These are phyloP conservation scores for Chloropsis hardwickii DNA, from an alignment of 2,113 vertebrate genomes.

Conservation along the genomic window DNA sequence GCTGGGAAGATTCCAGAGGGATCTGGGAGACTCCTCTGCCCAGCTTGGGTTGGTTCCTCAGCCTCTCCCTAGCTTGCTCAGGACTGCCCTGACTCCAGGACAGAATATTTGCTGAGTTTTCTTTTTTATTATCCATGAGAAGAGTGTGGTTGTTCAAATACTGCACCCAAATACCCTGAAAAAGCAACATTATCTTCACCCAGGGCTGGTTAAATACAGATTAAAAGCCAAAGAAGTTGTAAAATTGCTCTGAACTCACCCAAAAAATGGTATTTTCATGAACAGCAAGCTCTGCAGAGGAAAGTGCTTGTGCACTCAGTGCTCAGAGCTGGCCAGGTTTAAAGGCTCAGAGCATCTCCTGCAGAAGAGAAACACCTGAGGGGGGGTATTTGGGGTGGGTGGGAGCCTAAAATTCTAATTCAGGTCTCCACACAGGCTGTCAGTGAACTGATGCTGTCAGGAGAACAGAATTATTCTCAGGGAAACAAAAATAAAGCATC, in stretches of 20 bases:
- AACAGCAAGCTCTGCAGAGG: neutral
- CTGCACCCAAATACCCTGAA: neutral
- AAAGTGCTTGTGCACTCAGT: accelerated
- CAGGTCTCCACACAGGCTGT: accelerated
- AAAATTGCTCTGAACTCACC: neutral
- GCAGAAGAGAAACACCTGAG: neutral
- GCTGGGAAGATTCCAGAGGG: neutral
- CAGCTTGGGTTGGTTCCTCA: neutral
- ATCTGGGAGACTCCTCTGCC: neutral
- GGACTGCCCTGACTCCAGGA: neutral
- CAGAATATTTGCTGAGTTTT: neutral
- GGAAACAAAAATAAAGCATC: neutral
- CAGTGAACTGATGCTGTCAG: neutral
- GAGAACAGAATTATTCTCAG: neutral
- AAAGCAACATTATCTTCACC: neutral
- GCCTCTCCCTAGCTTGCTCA: accelerated
- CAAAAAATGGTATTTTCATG: accelerated
- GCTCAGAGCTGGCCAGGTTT: neutral
- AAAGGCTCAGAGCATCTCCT: neutral
- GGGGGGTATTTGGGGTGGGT: neutral
- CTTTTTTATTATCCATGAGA: accelerated
- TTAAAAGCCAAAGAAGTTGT: neutral
- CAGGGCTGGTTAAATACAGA: neutral
- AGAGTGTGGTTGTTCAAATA: accelerated
- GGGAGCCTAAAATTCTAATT: neutral